Percentiles rank a stretch among this genome's conserved stretches.
Evolutionary conservation across 1,140 invertebrate species (phyloP).

Genomic region (Acromyrmex charruanus): DNA sequence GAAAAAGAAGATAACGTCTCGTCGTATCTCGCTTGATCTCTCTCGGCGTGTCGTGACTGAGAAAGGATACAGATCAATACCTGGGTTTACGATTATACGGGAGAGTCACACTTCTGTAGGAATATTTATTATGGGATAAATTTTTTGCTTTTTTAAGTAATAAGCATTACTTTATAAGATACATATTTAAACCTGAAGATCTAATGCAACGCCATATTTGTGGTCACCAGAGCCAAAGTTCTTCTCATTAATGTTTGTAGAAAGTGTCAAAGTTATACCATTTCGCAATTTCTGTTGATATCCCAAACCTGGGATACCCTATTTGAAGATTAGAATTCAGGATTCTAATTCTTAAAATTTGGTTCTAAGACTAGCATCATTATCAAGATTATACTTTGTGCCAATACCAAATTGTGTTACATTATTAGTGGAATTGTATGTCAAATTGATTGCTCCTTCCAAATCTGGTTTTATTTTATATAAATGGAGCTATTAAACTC

Average conservation of each 20-base stretch:
- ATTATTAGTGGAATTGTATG: conserved; percentile 95
- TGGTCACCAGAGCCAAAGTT: conserved; percentile 99
- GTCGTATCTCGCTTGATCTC: no score
- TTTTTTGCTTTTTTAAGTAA: conserved; percentile 30
- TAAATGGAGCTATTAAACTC: conserved; percentile 97
- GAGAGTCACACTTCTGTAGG: neutral
- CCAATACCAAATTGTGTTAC: conserved; percentile 94
- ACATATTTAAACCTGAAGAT: conserved; percentile 94
- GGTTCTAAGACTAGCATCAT: conserved; percentile 88
- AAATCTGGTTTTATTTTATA: conserved; percentile 95
- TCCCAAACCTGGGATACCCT: conserved; percentile 90
- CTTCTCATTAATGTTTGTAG: conserved; percentile 97
- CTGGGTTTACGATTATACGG: neutral
- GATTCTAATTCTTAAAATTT: no score
- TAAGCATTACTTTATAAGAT: conserved; percentile 76
- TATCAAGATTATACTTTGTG: conserved; percentile 95
- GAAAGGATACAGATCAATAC: neutral
- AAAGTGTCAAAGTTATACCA: conserved; percentile 96
- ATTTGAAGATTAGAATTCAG: conserved; percentile 97
- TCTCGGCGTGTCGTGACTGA: neutral
- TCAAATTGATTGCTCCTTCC: conserved; percentile 95
- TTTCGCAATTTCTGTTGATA: conserved; percentile 97
- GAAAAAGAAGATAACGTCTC: neutral
- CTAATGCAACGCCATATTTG: conserved; percentile 97
- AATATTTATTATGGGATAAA: conserved; percentile 37